Base-by-base conservation (phyloP, 2,888 invertebrate genomes). In the Meganola albula region DNA sequence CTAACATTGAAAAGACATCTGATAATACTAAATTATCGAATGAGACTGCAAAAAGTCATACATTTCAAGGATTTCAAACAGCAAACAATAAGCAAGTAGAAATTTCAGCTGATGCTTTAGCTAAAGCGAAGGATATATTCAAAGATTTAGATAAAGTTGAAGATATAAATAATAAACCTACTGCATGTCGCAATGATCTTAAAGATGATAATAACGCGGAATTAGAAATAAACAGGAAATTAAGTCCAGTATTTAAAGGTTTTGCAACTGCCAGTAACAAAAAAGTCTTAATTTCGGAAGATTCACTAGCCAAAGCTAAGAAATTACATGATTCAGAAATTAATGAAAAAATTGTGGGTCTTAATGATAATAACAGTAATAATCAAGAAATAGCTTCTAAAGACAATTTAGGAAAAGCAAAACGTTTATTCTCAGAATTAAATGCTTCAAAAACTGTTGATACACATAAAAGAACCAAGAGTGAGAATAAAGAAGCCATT, bases 251-350 rank as follows among this genome's bases (percentile, higher is more conserved):
- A 2, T 41, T 44, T 7, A 30, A 34, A 44, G 48, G 64, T 7
- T 76, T 77, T 40, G 52, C 69, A 46, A 72, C 71, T 1, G 73
- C 67, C n/a, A 67, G 48, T 41, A 71, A 73, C 8, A 71, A 71
- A 46, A 35, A 44, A 12, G 54, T 74, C 1, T 33, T 25, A n/a
- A 31, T 76, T 24, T 69, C 74, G 3, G 58, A 73, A 53, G 54
- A 71, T 37, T 59, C 70, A 10, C 44, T 82, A 20, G 53, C 59
- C 12, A 71, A 61, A 47, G 74, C 12, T 11, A 43, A 24, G 20
- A 20, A 5, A 7, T 20, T 20, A n/a, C n/a, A n/a, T n/a, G 20
- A 14, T n/a, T 12, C 30, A 27, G n/a, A 1, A 4, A 4, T 4
- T 3, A 4, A 9, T 13, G 11, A 24, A 1, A 14, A 3, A 12